Evolutionary conservation across 2,113 vertebrate species (phyloP), one percentile per base, ranked within the genome.

Genomic region (Oxygymnocypris stewartii): DNA sequence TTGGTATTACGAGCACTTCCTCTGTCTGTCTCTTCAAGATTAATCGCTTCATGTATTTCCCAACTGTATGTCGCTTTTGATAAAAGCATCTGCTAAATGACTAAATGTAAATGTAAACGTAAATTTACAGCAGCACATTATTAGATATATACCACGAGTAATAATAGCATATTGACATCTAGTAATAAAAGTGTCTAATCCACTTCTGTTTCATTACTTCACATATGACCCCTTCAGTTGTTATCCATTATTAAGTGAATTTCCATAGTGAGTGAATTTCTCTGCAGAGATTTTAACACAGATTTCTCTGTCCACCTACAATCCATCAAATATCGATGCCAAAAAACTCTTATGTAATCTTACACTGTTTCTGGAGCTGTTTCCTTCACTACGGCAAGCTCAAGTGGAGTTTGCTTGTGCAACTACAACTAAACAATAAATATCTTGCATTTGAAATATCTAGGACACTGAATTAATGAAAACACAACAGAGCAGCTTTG

Each of bases 301-400:
- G n/a, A 37, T 23, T 4, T 40, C 51, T 51, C 51, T 59, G 54
- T 40, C 78, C 78, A 40, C 51, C 78, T 61, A 61, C 51, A 25
- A 20, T 4, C 75, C 75, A 61, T 80, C 9, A 80, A n/a, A 80
- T 42, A 61, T 40, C 25, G 14, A 59, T 40, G 25, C 76, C 76
- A 61, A 61, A 11, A 80, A 82, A 42, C 23, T 65, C 79, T 67
- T 82, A 28, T 25, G 57, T 40, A 79, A 65, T 65, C 57, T 65
- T 82, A 82, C 37, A 82, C 35, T 20, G 13, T 28, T 82, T 82
- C n/a, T 25, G 37, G 23, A 82, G 57, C 37, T 6, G 20, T 44
- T 65, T 82, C n/a, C 11, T 78, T 78, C 23, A 54, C 76, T 18
- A 18, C 2, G 7, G 14, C 28, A 35, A 35, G 18, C 76, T 79